Percentiles rank a stretch among this genome's conserved stretches.
These are phyloP conservation scores for Caenorhabditis zanzibari DNA, from an alignment of 2,888 invertebrate genomes.

Conservation along the genomic window DNA sequence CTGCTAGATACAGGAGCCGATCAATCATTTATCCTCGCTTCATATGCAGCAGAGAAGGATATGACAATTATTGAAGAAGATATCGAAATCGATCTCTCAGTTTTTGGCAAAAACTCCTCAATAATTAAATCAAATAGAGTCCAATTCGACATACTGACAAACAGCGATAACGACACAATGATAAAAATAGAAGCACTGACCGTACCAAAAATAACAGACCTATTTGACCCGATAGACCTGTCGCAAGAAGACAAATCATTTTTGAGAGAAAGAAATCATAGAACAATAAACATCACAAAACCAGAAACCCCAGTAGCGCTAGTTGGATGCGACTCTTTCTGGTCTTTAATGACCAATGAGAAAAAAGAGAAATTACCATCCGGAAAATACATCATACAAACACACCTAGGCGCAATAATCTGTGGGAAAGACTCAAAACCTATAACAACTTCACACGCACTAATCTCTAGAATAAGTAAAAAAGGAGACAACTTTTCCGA, in stretches of 20 bases:
- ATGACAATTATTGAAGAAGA: background rate
- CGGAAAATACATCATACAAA: background rate
- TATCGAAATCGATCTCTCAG: background rate
- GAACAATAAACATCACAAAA: background rate
- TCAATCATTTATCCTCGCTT: background rate
- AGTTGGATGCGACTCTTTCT: background rate
- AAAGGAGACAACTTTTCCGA: no score
- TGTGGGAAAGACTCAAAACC: no score
- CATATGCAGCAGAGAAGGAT: background rate
- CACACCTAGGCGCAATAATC: no score
- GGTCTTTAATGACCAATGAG: background rate
- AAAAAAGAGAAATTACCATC: constrained; percentile 4
- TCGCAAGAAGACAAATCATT: background rate
- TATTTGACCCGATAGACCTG: background rate
- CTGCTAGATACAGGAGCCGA: constrained; percentile 2
- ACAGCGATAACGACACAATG: background rate
- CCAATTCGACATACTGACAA: background rate
- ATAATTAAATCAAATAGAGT: background rate
- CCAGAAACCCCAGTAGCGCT: background rate
- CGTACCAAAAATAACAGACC: background rate
- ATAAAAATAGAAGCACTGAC: background rate
- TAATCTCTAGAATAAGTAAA: no score
- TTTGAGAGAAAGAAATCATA: background rate
- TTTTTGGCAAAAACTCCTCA: background rate
- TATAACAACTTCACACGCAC: no score